Evolutionary conservation across 2,797 vertebrate species (phyloP), one percentile per base, ranked within the genome.

Genomic region (Falco peregrinus): DNA sequence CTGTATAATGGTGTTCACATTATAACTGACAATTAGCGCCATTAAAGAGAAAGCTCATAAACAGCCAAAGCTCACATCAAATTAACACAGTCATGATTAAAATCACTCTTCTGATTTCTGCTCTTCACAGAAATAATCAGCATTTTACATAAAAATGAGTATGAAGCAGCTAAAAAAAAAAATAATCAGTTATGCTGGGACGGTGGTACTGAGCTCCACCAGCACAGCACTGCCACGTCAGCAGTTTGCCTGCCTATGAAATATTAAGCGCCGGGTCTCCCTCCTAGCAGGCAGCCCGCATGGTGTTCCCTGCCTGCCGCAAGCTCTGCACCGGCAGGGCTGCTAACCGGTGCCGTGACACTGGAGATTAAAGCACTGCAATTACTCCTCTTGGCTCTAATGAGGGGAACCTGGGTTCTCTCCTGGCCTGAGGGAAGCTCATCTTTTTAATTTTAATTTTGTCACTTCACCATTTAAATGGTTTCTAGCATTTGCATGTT

Each of bases 81-180:
- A 97, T 97, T 97, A 97, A 97, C 96, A 97, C 84, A 97, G 96
- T 65, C 96, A 95, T 96, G 97, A 97, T 96, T 97, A 97, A 97
- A 97, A 97, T 95, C 95, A 96, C 96, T 96, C 96, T 93, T 97
- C 96, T 97, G 95, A 97, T 97, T 97, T 97, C 89, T 96, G 93
- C 96, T 96, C 96, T 96, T 97, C 96, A 96, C 59, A 94, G 93
- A 97, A 96, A 96, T 97, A 97, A 96, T 96, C 68, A 89, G 96
- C 76, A 83, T 96, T 97, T 96, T 97, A 94, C 95, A 97, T 96
- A 83, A 96, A 97, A 97, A 97, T 95, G 91, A 96, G 93, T 35
- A 84, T 0, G 1, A 88, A 64, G 85, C 86, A 81, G 89, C 67
- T 73, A 56, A 63, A 65, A 41, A 56, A 68, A 70, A 39, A 39